Evolutionary conservation across 1,140 invertebrate genomes (phyloP).

Genomic region (Heliconius hermathena): DNA sequence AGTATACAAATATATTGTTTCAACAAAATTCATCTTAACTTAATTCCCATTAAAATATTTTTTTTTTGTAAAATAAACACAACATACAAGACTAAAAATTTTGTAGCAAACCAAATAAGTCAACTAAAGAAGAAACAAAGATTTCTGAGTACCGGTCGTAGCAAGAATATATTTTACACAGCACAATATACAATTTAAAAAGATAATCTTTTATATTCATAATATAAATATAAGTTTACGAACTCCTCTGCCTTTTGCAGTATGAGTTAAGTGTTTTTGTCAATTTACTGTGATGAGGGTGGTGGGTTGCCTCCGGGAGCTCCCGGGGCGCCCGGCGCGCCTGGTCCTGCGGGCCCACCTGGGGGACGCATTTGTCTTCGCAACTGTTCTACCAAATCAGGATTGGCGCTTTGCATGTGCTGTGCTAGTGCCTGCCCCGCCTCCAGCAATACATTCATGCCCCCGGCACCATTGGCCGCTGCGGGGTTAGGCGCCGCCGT

Average conservation of each 20-base stretch:
- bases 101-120: background rate
- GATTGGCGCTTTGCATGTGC: slow-evolving; percentile 78
- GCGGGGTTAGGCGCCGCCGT: slow-evolving; percentile 40
- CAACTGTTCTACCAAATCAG: slow-evolving; percentile 75
- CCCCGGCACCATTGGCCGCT: slow-evolving; percentile 28
- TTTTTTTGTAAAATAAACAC: background rate
- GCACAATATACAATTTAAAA: slow-evolving; percentile 24
- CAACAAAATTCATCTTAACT: background rate
- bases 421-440: slow-evolving; percentile 77
- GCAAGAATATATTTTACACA: slow-evolving; percentile 25
- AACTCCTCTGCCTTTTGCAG: background rate
- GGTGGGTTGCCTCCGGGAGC: slow-evolving; percentile 44
- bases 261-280: background rate
- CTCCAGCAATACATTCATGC: slow-evolving; percentile 70
- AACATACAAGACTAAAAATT: background rate
- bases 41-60: background rate
- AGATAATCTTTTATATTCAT: slow-evolving; percentile 12
- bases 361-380: slow-evolving; percentile 71
- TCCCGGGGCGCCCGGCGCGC: background rate
- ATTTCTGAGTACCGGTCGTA: background rate
- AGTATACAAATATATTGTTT: background rate
- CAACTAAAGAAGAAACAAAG: background rate
- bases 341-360: slow-evolving; percentile 18
- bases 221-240: slow-evolving; percentile 17
- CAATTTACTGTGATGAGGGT: slow-evolving; percentile 39